Base-by-base conservation (phyloP, 2,888 invertebrate genomes). In the Coenonympha glycerion region DNA sequence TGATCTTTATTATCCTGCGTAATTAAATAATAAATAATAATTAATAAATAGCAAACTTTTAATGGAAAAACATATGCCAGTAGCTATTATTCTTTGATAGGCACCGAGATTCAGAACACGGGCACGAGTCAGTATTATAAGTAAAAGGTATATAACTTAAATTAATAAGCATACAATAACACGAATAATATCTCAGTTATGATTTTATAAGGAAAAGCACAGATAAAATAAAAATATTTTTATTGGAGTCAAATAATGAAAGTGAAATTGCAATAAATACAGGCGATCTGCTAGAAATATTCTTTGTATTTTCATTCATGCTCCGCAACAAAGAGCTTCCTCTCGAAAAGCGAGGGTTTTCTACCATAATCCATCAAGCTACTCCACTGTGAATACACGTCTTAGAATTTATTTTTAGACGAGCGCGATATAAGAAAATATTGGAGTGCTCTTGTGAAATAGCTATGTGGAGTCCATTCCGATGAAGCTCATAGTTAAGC, bases 331-430 rank as follows among this genome's bases (percentile, higher is more conserved):
- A 56, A 53, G 46, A 41, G 45, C 41, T 41, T 46, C 33, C 48
- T 40, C 39, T 49, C 45, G 40, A 41, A 52, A 45, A 33, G 30
- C 19, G 47, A 21, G 40, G 45, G 37, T 49, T 45, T 52, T 49
- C 36, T 39, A 22, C 40, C 45, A 45, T 48, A 55, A 55, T 55
- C 55, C 45, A 55, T 55, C 55, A 55, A 34, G 41, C 52, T 34
- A 45, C 47, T 48, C 44, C 44, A 31, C 34, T 36, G 33, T 44
- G 53, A 52, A 47, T 53, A 52, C 28, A 33, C 22, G 37, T 50
- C 53, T 54, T 44, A 47, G 53, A 47, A 50, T 47, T 47, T 53
- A 44, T 50, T 50, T 53, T 50, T 28, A 44, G 47, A 33, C 47
- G 22, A 28, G 33, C 28, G 26, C 42, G 9, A 47, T 39, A 44